These are phyloP conservation scores for Linurgus olivaceus DNA, from an alignment of 2,797 vertebrate species.

Conservation along the genomic window DNA sequence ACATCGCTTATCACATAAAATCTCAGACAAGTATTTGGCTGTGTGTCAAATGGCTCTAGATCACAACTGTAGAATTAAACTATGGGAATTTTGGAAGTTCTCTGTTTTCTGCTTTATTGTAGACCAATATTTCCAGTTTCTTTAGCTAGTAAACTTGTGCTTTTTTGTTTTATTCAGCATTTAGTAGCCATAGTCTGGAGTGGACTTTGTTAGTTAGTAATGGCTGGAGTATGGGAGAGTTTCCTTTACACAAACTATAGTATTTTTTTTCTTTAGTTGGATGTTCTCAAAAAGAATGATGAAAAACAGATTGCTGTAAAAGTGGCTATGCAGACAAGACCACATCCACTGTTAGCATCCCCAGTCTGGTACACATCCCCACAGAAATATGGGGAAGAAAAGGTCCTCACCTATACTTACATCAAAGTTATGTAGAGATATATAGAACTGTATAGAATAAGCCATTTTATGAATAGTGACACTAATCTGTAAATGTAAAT, in stretches of 20 bases:
- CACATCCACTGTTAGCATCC: background rate
- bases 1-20: constrained; percentile 30
- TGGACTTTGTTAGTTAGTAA: background rate
- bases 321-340: background rate
- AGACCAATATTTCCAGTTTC: constrained; percentile 2
- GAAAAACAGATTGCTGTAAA: background rate
- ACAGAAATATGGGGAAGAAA: background rate
- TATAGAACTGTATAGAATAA: background rate
- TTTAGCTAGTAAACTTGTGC: background rate
- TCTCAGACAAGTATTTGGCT: constrained; percentile 24
- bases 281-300: background rate
- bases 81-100: background rate
- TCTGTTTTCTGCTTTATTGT: background rate
- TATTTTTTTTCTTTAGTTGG: background rate
- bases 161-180: constrained; percentile 24
- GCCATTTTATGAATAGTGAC: background rate
- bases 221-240: background rate
- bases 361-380: background rate
- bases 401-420: background rate
- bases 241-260: background rate
- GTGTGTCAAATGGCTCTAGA: constrained; percentile 6
- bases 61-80: background rate
- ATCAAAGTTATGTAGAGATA: background rate
- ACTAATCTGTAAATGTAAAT: background rate
- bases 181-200: background rate